Evolutionary conservation across 2,797 vertebrate genomes (phyloP).

Genomic region (Myotis findleyi): DNA sequence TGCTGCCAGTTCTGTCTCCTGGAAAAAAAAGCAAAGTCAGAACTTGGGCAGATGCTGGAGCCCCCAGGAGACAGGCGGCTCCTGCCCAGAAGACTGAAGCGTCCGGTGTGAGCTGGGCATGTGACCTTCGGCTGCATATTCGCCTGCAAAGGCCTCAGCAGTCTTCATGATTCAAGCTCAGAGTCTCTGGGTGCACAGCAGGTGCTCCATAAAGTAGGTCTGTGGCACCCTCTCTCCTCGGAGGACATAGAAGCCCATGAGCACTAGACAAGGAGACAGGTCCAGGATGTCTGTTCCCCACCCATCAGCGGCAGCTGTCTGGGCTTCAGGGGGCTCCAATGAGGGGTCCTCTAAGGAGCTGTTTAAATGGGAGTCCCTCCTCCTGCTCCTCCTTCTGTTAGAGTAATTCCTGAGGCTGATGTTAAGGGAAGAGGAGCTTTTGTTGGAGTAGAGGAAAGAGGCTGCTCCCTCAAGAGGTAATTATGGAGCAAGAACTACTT

Average conservation of each 20-base stretch:
- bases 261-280: neutral
- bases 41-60: neutral
- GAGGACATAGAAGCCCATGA: neutral
- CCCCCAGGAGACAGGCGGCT: neutral
- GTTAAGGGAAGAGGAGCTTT: neutral
- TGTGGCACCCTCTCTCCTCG: neutral
- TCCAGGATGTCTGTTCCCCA: neutral
- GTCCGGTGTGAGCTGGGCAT: too few relatives aligned
- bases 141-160: neutral
- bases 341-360: accelerated
- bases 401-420: neutral
- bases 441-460: neutral
- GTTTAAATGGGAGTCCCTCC: neutral
- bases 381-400: neutral
- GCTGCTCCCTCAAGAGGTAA: neutral
- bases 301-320: neutral
- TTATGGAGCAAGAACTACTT: neutral
- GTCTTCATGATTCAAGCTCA: neutral
- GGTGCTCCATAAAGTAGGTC: neutral
- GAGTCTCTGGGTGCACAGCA: neutral
- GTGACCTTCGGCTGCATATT: neutral
- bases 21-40: conserved; percentile 13
- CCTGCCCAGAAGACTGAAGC: neutral
- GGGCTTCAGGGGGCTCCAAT: neutral
- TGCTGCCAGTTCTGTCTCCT: neutral